These are phyloP conservation scores for Eustalomyia histrio DNA, from an alignment of 2,888 invertebrate genomes.

Conservation along the genomic window DNA sequence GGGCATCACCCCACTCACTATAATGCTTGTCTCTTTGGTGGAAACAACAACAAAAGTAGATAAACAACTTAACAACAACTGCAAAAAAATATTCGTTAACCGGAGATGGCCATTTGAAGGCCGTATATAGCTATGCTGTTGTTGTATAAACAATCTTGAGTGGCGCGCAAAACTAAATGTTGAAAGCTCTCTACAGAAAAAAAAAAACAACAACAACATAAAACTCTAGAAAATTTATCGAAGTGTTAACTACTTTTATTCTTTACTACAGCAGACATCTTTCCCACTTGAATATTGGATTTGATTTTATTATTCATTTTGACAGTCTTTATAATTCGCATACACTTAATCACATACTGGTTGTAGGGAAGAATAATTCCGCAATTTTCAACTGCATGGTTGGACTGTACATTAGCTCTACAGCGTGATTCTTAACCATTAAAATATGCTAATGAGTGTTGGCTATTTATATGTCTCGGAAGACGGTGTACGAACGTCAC, in stretches of 20 bases:
- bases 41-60: conserved; percentile 40
- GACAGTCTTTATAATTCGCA: conserved; percentile 50
- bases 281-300: conserved; percentile 58
- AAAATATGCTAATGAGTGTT: no score
- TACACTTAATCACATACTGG: conserved; percentile 34
- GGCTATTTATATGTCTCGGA: no score
- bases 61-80: conserved; percentile 51
- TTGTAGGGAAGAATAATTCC: not conserved
- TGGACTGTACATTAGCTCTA: no score
- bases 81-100: conserved; percentile 23
- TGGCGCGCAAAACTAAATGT: conserved; percentile 27
- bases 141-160: conserved; percentile 31
- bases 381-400: no score
- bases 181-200: conserved; percentile 32
- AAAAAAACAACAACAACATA: conserved; percentile 10
- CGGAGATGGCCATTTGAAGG: conserved; percentile 65
- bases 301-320: conserved; percentile 64
- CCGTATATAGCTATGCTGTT: conserved; percentile 50
- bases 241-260: conserved; percentile 64
- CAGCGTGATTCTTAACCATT: no score
- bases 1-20: conserved; percentile 59
- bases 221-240: conserved; percentile 58
- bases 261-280: conserved; percentile 47
- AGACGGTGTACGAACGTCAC: no score
- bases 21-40: conserved; percentile 32